Evolutionary conservation across 2,797 vertebrate genomes (phyloP).

Genomic region (Syndactyla subalaris): DNA sequence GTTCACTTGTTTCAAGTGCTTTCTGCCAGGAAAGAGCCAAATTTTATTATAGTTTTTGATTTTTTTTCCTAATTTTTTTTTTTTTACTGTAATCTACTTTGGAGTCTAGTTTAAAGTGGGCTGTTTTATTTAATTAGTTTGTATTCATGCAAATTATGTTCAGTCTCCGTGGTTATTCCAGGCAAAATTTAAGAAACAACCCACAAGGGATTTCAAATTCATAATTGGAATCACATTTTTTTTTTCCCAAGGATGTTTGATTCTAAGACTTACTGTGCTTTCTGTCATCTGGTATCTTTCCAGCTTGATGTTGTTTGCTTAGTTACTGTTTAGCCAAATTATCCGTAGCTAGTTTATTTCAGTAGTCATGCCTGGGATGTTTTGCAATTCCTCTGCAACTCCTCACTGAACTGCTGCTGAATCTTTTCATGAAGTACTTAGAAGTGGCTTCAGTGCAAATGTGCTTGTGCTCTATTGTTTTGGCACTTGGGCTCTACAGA

Average conservation of each 20-base stretch:
- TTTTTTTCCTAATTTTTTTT: not conserved
- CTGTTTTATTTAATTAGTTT: not conserved
- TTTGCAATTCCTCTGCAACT: not conserved
- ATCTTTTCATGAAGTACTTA: not conserved
- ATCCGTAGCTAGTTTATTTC: slow-evolving; percentile 3
- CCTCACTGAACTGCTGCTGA: not conserved
- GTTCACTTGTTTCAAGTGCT: not conserved
- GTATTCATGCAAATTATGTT: not conserved
- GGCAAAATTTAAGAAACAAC: not conserved
- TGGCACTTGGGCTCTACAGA: not conserved
- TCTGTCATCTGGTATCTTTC: slow-evolving; percentile 2
- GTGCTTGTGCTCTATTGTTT: not conserved
- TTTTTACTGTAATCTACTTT: not conserved
- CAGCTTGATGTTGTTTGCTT: not conserved
- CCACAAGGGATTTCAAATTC: not conserved
- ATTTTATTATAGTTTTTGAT: not conserved
- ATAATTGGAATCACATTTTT: not conserved
- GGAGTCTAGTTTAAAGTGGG: not conserved
- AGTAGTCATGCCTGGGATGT: not conserved
- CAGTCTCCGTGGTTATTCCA: not conserved
- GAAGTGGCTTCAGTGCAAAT: not conserved
- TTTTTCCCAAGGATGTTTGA: not conserved
- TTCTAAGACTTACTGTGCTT: not conserved
- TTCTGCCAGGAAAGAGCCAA: not conserved
- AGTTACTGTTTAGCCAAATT: slow-evolving; percentile 21